A percentile compares a stretch with the other conserved stretches of the same genome.
phyloP scores from a whole-genome alignment of 2,113 vertebrate genomes.

The Leucopsar rothschildi region DNA sequence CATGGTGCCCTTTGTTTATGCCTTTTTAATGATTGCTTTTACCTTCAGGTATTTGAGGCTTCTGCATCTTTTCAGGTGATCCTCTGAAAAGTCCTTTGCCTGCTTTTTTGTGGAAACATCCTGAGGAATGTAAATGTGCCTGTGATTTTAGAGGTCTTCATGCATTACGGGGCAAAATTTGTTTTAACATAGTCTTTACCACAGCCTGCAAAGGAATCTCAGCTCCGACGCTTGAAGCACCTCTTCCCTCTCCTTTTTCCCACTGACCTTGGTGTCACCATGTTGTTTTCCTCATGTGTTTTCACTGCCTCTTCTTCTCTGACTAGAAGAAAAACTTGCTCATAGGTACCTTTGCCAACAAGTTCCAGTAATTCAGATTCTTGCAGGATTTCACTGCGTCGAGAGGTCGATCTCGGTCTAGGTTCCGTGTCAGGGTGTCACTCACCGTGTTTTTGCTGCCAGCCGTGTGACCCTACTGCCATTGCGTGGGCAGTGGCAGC shows the following conservation, averaged over 20 bases:
- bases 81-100: neutral
- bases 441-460: neutral
- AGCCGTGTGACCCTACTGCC: neutral
- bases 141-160: neutral
- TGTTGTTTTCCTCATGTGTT: neutral
- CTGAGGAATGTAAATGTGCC: neutral
- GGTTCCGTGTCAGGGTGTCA: neutral
- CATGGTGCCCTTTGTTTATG: conserved; percentile 56
- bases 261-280: neutral
- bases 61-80: neutral
- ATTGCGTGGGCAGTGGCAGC: too few species aligned
- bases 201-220: neutral
- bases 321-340: neutral
- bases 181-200: neutral
- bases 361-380: neutral
- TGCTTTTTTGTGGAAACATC: neutral
- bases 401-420: neutral
- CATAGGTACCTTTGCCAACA: neutral
- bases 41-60: neutral
- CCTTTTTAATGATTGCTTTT: conserved; percentile 53
- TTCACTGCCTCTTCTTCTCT: neutral
- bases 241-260: neutral
- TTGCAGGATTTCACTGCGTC: neutral
- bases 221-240: fast-evolving
- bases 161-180: neutral